Percentiles rank a stretch among this genome's conserved stretches.
Conservation (phyloP, 2,797 vertebrate genomes). For the Cryptoprocta ferox region DNA sequence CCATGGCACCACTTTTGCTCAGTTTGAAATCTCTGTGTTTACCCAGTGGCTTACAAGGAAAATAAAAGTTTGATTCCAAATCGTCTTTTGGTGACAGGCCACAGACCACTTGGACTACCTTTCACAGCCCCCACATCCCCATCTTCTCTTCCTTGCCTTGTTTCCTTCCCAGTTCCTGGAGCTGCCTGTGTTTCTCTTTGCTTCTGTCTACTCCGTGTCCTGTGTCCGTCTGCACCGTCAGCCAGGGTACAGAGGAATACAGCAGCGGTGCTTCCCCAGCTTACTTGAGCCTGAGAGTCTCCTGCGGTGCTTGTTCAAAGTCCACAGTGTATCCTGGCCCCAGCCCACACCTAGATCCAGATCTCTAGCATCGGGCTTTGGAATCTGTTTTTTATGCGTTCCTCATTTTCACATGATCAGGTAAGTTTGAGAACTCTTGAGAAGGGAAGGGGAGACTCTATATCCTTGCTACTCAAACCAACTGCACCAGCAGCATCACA, state of each 20-base stretch:
- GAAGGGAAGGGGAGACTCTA: not conserved
- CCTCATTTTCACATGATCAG: not conserved
- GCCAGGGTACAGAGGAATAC: not conserved
- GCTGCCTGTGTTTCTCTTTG: not conserved
- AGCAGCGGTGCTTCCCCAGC: not conserved
- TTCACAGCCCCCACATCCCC: not conserved
- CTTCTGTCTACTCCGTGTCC: not conserved
- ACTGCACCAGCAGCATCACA: not conserved
- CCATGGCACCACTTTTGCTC: not conserved
- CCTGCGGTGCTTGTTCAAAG: not conserved
- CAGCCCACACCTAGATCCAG: not conserved
- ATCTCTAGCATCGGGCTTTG: not conserved
- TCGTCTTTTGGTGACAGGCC: not conserved
- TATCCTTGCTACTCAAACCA: not conserved
- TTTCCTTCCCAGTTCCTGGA: not conserved
- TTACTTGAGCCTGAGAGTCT: not conserved
- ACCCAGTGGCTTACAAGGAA: not conserved
- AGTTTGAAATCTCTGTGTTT: slow-evolving; percentile 30
- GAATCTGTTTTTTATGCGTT: not conserved
- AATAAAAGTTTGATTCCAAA: slow-evolving; percentile 43
- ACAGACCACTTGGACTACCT: not conserved
- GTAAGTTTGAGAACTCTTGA: not conserved
- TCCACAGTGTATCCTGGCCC: not conserved
- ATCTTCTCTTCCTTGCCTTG: not conserved
- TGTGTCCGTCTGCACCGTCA: not conserved